A percentile compares a stretch with the other conserved stretches of the same genome.
phyloP scores from a whole-genome alignment of 1,140 invertebrate species.

The Halyomorpha halys region DNA sequence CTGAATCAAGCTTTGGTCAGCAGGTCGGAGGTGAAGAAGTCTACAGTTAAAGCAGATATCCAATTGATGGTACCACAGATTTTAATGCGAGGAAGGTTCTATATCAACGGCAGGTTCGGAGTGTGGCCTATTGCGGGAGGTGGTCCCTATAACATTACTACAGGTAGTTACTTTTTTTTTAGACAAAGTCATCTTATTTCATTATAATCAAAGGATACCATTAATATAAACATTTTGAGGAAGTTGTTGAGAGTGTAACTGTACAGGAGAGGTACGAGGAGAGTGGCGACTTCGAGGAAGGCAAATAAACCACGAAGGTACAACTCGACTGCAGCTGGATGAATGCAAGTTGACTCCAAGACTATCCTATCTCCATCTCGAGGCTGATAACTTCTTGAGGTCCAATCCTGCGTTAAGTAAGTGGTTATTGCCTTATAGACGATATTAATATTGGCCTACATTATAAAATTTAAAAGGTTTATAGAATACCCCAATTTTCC shows the following conservation, averaged over 20 bases:
- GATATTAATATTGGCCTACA: no score
- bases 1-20: no score
- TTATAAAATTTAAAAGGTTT: no score
- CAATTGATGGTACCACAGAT: slow-evolving; percentile 32
- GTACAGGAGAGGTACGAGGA: slow-evolving; percentile 31
- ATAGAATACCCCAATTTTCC: no score
- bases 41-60: slow-evolving; percentile 31
- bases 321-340: slow-evolving; percentile 31
- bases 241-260: not conserved
- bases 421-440: slow-evolving; percentile 12
- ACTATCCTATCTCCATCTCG: slow-evolving; percentile 28
- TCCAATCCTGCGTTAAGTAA: slow-evolving; percentile 32
- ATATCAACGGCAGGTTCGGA: slow-evolving; percentile 31
- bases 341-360: slow-evolving; percentile 28
- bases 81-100: slow-evolving; percentile 30
- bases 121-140: slow-evolving; percentile 31
- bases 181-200: no score
- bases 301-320: slow-evolving; percentile 25
- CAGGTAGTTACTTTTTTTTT: no score
- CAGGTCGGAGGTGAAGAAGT: slow-evolving; percentile 31
- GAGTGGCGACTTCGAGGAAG: slow-evolving; percentile 31
- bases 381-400: slow-evolving; percentile 31
- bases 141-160: slow-evolving; percentile 31
- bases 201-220: no score
- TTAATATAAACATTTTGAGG: not conserved